Percentiles rank a stretch among this genome's conserved stretches.
Conservation (phyloP, 2,113 vertebrate species). For the Euleptes europaea region DNA sequence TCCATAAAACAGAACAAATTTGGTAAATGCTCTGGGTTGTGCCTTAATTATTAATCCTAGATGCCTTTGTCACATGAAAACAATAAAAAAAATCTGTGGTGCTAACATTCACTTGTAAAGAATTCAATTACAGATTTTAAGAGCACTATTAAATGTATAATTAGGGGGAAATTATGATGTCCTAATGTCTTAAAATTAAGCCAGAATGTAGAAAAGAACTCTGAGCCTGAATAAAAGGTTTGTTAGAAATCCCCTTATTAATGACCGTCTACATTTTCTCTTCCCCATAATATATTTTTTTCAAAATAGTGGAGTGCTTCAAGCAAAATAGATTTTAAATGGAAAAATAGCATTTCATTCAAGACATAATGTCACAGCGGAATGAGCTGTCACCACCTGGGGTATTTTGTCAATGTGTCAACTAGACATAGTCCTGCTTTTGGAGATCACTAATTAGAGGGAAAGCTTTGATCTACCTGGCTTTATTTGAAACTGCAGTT, state of each 20-base stretch:
- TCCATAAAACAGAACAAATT: constrained; percentile 41
- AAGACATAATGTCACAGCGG: not conserved
- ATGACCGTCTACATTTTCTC: constrained; percentile 12
- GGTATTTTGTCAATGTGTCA: constrained; percentile 14
- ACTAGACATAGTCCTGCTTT: constrained; percentile 19
- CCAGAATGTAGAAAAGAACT: not conserved
- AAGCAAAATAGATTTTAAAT: constrained; percentile 15
- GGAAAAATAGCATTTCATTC: constrained; percentile 22
- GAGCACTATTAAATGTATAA: constrained; percentile 21
- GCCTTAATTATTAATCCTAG: constrained; percentile 11
- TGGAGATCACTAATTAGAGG: constrained; percentile 9
- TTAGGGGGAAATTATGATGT: not conserved
- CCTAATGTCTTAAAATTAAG: constrained; percentile 23
- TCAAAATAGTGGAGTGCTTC: not conserved
- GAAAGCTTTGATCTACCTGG: constrained; percentile 9
- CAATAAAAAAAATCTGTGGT: constrained; percentile 12
- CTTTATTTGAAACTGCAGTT: not conserved
- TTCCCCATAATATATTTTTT: not conserved
- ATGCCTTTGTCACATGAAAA: constrained; percentile 23
- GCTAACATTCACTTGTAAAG: constrained; percentile 21
- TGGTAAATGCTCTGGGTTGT: constrained; percentile 4
- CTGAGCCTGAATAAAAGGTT: constrained; percentile 21
- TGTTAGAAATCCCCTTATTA: not conserved
- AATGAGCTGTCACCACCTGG: not conserved
- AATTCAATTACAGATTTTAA: constrained; percentile 25